Evolutionary conservation across 2,888 invertebrate species (phyloP).

Genomic region (Scrobipalpa atriplicella): DNA sequence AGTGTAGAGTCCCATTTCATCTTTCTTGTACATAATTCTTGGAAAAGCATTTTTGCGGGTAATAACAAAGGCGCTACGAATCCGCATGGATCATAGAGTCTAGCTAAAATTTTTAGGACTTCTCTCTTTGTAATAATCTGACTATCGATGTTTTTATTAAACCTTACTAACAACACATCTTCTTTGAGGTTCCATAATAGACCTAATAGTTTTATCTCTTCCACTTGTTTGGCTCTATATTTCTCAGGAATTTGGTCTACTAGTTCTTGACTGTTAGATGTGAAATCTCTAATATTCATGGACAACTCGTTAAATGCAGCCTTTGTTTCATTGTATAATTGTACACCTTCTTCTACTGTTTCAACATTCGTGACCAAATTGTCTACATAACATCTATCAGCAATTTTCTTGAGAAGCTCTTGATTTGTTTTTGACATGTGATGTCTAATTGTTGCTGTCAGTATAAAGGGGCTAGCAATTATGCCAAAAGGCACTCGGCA

Average conservation of each 20-base stretch:
- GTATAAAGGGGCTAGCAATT: constrained; percentile 32
- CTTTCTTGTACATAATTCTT: not conserved
- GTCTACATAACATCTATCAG: constrained; percentile 28
- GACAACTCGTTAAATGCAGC: constrained; percentile 21
- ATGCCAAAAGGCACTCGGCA: constrained; percentile 33
- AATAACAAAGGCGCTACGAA: constrained; percentile 14
- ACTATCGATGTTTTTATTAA: not conserved
- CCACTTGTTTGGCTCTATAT: not conserved
- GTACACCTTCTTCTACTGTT: not conserved
- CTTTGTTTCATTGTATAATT: constrained; percentile 14
- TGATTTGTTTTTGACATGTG: not conserved
- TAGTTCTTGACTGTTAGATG: constrained; percentile 20
- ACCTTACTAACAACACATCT: constrained; percentile 15
- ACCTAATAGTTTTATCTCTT: constrained; percentile 13
- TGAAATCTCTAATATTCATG: constrained; percentile 30
- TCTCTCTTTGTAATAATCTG: not conserved
- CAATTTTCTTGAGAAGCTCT: not conserved
- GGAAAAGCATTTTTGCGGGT: not conserved
- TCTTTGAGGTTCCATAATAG: constrained; percentile 10
- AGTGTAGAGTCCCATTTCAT: constrained; percentile 16
- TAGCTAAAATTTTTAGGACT: not conserved
- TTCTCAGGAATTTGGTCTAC: not conserved
- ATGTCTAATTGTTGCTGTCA: constrained; percentile 22
- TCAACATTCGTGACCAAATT: constrained; percentile 24
- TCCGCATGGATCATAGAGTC: constrained; percentile 24